Conservation (phyloP, 2,113 vertebrate genomes). For the Alouatta palliata region DNA sequence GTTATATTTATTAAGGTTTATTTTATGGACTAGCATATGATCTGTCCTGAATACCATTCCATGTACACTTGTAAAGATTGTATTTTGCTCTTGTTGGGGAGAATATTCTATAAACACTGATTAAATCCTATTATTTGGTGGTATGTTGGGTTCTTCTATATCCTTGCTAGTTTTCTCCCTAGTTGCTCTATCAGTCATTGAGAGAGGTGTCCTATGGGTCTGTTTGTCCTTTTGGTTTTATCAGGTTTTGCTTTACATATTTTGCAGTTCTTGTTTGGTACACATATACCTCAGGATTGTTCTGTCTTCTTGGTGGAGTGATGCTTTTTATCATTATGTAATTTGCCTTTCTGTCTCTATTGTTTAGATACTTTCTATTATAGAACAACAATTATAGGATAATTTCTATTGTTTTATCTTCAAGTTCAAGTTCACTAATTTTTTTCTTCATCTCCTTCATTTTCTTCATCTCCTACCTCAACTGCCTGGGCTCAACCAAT, state of each 20-base stretch:
- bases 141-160: neutral
- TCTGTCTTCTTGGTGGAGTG: neutral
- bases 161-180: neutral
- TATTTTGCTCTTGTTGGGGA: neutral
- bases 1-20: neutral
- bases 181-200: neutral
- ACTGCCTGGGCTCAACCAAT: too few relatives aligned
- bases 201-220: neutral
- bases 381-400: neutral
- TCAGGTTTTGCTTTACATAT: neutral
- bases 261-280: neutral
- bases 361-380: neutral
- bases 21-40: neutral
- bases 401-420: neutral
- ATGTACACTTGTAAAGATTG: neutral
- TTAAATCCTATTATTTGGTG: neutral
- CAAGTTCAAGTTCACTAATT: neutral
- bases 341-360: neutral
- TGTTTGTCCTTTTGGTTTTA: neutral
- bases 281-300: neutral
- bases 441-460: neutral
- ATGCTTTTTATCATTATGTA: neutral
- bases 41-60: neutral
- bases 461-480: neutral
- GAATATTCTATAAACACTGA: neutral